Evolutionary conservation across 2,888 invertebrate genomes (phyloP).

Genomic region (Platycheirus albimanus): DNA sequence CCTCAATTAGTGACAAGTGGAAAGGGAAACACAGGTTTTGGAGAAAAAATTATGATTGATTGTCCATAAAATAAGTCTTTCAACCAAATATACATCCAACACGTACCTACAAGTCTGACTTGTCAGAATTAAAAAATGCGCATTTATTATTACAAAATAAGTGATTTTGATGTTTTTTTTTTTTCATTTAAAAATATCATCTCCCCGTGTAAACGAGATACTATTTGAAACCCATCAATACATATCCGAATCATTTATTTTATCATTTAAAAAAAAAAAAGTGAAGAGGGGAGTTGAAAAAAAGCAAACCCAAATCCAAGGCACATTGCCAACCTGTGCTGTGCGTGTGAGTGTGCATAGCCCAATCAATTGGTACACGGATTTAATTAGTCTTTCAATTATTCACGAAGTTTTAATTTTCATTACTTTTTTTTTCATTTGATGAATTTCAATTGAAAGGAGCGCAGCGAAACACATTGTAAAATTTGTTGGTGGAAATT

Average conservation of each 20-base stretch:
- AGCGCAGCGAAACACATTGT: background rate
- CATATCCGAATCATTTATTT: constrained; percentile 7
- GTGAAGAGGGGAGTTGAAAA: constrained; percentile 8
- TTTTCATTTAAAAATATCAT: background rate
- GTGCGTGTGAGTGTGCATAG: too few relatives aligned
- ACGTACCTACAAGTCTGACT: too few relatives aligned
- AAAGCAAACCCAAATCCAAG: background rate
- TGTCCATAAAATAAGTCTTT: too few relatives aligned
- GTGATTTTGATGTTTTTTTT: background rate
- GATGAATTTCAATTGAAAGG: constrained; percentile 5
- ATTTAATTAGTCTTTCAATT: constrained; percentile 32
- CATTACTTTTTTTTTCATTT: background rate
- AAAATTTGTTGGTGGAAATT: constrained; percentile 4
- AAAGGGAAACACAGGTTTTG: too few relatives aligned
- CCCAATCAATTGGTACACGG: constrained; percentile 2
- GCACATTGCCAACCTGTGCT: background rate
- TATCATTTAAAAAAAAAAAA: background rate
- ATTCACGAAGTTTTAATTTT: constrained; percentile 12
- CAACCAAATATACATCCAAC: too few relatives aligned
- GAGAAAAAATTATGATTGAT: too few relatives aligned
- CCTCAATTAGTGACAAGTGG: too few relatives aligned
- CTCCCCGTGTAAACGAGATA: background rate
- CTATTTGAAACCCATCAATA: constrained; percentile 5
- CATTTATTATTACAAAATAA: background rate
- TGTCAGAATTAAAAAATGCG: background rate